Evolutionary conservation across 1,140 invertebrate species (phyloP).

Genomic region (Melitaea cinxia): DNA sequence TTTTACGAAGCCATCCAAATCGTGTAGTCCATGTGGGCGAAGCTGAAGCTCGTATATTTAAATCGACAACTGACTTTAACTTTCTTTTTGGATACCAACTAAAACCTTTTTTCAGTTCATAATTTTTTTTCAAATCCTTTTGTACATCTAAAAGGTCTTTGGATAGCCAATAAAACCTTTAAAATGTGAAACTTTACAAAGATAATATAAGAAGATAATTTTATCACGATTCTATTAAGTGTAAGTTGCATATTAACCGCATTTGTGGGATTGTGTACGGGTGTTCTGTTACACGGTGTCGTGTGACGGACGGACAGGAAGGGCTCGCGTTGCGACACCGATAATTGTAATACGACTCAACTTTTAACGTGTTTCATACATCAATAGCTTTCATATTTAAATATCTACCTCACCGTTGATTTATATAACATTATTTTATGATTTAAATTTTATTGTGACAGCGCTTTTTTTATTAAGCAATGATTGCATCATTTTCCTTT

Average conservation of each 20-base stretch:
- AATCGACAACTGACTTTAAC: too few relatives aligned
- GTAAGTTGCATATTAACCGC: constrained; percentile 34
- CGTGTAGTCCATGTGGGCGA: too few relatives aligned
- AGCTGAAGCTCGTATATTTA: too few relatives aligned
- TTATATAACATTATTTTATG: not conserved
- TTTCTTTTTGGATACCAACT: too few relatives aligned
- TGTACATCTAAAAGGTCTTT: too few relatives aligned
- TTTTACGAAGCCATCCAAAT: too few relatives aligned
- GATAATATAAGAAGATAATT: constrained; percentile 22
- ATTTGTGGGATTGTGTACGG: constrained; percentile 37
- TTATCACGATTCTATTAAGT: constrained; percentile 30
- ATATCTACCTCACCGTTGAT: constrained; percentile 14
- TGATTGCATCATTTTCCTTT: not conserved
- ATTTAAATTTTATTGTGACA: not conserved
- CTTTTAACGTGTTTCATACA: constrained; percentile 39
- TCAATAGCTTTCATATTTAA: constrained; percentile 39
- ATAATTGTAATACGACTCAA: constrained; percentile 42
- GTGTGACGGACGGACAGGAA: constrained; percentile 48
- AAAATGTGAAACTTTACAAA: not conserved
- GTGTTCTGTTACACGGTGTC: constrained; percentile 34
- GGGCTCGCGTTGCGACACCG: constrained; percentile 51
- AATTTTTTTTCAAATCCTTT: too few relatives aligned
- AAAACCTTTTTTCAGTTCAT: too few relatives aligned
- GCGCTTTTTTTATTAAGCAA: not conserved
- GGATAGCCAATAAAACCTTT: not conserved